Evolutionary conservation across 2,888 invertebrate genomes (phyloP).

Genomic region (Drosophila meridionalis): DNA sequence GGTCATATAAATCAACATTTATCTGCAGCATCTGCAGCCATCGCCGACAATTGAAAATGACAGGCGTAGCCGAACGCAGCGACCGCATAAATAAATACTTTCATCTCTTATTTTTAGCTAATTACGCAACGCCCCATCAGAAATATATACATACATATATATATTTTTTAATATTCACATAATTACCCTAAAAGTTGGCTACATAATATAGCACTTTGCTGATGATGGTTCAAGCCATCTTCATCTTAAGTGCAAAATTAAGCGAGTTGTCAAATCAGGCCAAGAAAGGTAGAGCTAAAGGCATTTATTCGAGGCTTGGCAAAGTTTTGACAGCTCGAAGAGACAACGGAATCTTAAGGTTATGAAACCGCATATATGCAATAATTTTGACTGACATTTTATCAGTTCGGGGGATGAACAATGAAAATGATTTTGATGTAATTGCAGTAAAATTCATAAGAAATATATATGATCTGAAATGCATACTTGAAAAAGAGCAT

Average conservation of each 20-base stretch:
- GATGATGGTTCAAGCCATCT: neutral
- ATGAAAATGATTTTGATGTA: neutral
- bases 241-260: constrained; percentile 3
- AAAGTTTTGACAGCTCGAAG: neutral
- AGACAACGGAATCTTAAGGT: no score
- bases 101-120: constrained; percentile 28
- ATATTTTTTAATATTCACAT: constrained; percentile 3
- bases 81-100: constrained; percentile 51
- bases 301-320: neutral
- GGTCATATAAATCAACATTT: constrained; percentile 74
- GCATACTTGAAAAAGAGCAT: no score
- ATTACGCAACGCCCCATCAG: constrained; percentile 32
- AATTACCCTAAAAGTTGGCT: constrained; percentile 9
- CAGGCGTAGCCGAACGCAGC: constrained; percentile 31
- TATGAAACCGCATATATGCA: neutral
- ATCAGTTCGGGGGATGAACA: neutral
- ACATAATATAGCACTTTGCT: constrained; percentile 6
- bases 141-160: constrained; percentile 5
- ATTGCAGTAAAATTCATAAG: neutral
- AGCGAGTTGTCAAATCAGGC: constrained; percentile 6
- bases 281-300: neutral
- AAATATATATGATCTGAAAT: neutral
- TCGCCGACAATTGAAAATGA: constrained; percentile 74
- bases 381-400: neutral
- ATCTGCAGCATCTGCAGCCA: constrained; percentile 65